These are phyloP conservation scores for Rhagoletis zephyria DNA, from an alignment of 1,140 invertebrate species.

Conservation along the genomic window DNA sequence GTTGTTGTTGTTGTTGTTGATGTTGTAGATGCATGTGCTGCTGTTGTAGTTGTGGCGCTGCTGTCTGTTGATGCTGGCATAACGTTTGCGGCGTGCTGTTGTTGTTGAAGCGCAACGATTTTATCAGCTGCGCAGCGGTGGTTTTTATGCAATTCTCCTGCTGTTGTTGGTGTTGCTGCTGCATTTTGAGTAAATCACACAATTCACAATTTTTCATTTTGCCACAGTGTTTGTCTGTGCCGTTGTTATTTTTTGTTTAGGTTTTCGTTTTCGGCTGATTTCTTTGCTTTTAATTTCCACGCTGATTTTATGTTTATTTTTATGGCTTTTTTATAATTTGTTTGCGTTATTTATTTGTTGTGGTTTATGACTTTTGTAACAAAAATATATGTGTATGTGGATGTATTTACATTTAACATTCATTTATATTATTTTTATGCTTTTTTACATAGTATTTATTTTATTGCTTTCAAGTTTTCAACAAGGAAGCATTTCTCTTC, in stretches of 20 bases:
- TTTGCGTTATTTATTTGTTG: constrained; percentile 28
- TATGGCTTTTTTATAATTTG: constrained; percentile 14
- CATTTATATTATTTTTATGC: not conserved
- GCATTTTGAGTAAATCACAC: constrained; percentile 38
- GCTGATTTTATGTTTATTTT: constrained; percentile 4
- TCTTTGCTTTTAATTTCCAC: constrained; percentile 17
- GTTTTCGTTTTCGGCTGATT: not conserved
- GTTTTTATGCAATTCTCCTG: constrained; percentile 48
- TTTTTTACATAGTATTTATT: not conserved
- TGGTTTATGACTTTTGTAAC: not conserved
- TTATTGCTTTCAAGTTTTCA: constrained; percentile 45
- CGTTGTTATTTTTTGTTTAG: no score
- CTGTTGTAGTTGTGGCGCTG: not conserved
- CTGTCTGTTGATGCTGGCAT: constrained; percentile 59
- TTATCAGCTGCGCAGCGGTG: constrained; percentile 15
- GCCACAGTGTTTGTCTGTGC: not conserved
- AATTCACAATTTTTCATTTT: constrained; percentile 33
- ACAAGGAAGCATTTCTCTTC: constrained; percentile 34
- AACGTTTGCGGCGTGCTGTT: constrained; percentile 9
- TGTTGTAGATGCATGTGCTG: constrained; percentile 46
- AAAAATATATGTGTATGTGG: constrained; percentile 36
- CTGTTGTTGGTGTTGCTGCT: constrained; percentile 40
- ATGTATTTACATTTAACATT: not conserved
- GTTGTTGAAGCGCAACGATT: constrained; percentile 10
- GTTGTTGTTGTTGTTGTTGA: constrained; percentile 57